Evolutionary conservation across 2,888 invertebrate genomes (phyloP).

Genomic region (Fissipunctia ypsillon): DNA sequence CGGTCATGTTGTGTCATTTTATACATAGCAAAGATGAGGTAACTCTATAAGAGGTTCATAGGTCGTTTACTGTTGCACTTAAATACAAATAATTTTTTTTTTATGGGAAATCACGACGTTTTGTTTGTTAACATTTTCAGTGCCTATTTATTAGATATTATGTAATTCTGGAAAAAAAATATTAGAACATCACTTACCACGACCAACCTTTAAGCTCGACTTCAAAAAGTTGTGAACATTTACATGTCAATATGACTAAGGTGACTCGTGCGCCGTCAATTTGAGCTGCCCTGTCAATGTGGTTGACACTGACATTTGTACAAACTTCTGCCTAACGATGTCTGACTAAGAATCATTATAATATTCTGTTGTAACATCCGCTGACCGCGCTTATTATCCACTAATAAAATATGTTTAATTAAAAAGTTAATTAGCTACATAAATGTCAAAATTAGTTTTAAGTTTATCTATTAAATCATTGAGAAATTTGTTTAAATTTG

Average conservation of each 20-base stretch:
- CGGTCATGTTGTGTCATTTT: background rate
- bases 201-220: conserved; percentile 13
- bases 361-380: conserved; percentile 58
- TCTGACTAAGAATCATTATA: conserved; percentile 25
- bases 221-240: conserved; percentile 20
- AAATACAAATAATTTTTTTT: no score
- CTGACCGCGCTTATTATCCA: conserved; percentile 33
- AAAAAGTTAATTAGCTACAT: conserved; percentile 51
- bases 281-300: conserved; percentile 65
- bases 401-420: conserved; percentile 44
- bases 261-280: conserved; percentile 66
- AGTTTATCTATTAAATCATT: conserved; percentile 30
- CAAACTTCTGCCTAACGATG: conserved; percentile 23
- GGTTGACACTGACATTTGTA: conserved; percentile 65
- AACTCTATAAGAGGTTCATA: conserved; percentile 8
- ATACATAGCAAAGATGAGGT: conserved; percentile 11
- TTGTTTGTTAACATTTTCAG: conserved; percentile 22
- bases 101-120: no score
- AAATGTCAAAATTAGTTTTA: conserved; percentile 53
- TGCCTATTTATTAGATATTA: no score
- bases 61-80: background rate
- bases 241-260: conserved; percentile 23
- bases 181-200: background rate
- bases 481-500: conserved; percentile 34
- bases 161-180: no score